phyloP scores from a whole-genome alignment of 2,113 vertebrate genomes.

The Isurus oxyrinchus region DNA sequence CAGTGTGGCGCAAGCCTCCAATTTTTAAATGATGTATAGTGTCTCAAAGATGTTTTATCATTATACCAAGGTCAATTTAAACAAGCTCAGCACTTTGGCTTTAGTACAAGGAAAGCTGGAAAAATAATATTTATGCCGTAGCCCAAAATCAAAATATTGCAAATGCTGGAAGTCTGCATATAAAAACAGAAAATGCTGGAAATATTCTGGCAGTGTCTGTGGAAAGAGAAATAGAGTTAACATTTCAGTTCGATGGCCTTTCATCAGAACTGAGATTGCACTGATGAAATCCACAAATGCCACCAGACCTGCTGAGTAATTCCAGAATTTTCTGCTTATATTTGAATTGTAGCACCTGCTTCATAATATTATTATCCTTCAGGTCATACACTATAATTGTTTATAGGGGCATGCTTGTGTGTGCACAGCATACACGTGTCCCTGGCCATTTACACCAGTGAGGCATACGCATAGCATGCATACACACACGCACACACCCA shows the following conservation, averaged over 20 bases:
- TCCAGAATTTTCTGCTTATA: not conserved
- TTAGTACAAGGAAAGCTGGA: not conserved
- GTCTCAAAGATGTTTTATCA: not conserved
- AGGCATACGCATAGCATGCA: not conserved
- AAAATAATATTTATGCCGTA: not conserved
- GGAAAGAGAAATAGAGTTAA: not conserved
- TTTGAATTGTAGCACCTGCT: not conserved
- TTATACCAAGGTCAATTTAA: not conserved
- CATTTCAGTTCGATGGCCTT: not conserved
- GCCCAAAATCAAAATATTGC: not conserved
- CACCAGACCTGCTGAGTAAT: not conserved
- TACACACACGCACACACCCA: too few relatives aligned
- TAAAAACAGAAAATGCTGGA: not conserved
- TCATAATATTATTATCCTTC: not conserved
- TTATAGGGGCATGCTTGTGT: not conserved
- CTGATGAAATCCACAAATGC: not conserved
- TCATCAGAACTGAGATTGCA: not conserved
- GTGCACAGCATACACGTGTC: not conserved
- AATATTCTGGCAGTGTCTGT: not conserved
- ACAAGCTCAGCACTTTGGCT: not conserved
- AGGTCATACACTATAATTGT: not conserved
- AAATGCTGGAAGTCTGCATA: not conserved
- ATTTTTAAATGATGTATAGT: not conserved
- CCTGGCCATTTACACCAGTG: not conserved
- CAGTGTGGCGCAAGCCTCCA: not conserved